Evolutionary conservation across 2,113 vertebrate species (phyloP), one percentile per base, ranked within the genome.

Genomic region (Varanus salvator): DNA sequence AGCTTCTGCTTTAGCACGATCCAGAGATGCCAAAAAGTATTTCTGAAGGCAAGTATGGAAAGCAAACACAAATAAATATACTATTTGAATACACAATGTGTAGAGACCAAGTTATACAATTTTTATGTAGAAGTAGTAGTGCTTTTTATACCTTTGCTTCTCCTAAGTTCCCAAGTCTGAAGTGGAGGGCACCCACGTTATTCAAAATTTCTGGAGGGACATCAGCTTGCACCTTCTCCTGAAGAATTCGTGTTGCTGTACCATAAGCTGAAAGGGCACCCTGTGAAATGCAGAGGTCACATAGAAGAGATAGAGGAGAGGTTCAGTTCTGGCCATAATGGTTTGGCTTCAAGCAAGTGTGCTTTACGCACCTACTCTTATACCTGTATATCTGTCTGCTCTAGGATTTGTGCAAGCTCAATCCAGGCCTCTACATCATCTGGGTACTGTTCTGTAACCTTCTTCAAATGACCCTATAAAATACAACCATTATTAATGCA

Each of bases 381-480:
- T 96, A 98, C 98, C 98, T 98, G 99, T 94, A 99, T 99, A 94
- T 99, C 99, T 0, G 99, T 99, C 97, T 99, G 99, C 93, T 99
- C 99, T 90, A 99, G 96, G 95, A 99, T 99, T 93, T 99, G 99
- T 81, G 99, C 99, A 90, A 99, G 94, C 94, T 99, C 99, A 90
- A 99, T 99, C 99, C 99, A 99, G 0, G 99, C 99, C 94, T 99
- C 99, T 87, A 99, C 99, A 38, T 99, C 99, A 95, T 99, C 99
- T 25, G 99, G 98, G 93, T 99, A 99, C 80, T 99, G 99, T 95
- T 99, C 99, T 2, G 99, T 99, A 54, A 99, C 98, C 94, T 99
- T 99, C 94, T 99, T 99, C 89, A 99, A 96, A 96, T 99, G 99
- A 31, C 99, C 99, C 99, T 99, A 87, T 14, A 89, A 92, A 92